Evolutionary conservation across 2,113 vertebrate species (phyloP), one percentile per base, ranked within the genome.

Genomic region (Halcyon malimbica): DNA sequence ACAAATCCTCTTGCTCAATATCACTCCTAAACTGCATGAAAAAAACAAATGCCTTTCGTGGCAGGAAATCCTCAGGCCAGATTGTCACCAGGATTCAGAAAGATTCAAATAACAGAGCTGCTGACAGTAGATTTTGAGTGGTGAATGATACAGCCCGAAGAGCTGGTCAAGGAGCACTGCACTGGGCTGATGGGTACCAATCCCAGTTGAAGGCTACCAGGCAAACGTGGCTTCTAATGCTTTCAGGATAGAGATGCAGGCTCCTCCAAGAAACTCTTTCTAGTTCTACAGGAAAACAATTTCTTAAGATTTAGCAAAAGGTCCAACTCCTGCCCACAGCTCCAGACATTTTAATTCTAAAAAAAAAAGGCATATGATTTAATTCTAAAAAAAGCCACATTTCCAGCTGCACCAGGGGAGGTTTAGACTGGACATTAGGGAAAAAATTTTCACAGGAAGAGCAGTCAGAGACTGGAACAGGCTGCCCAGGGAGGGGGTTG

Each of bases 1-100:
- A 92, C 75, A 96, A 94, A 90, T 83, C 87, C 89, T 91, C 78
- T 96, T 96, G 94, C 94, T 95, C 90, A 96, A 94, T 83, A 90
- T 63, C 42, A 74, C 71, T 89, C 88, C 68, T 71, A 87, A 88
- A 88, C 68, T 86, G 92, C 67, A 62, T 7, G 82, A 84, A 92
- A 50, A 56, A 89, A 95, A 93, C 94, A 93, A 95, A 81, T 87
- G 88, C 74, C 71, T 94, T 93, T 93, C 90, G 93, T 56, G 92
- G 93, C 91, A 93, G 96, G 95, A 97, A 96, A 92, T 96, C 93
- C 90, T 90, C 79, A 70, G 91, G 73, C 87, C 71, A 57, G 82
- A 90, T 95, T 93, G 95, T 94, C 93, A 90, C 90, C 90, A 82
- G 93, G 84, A 69, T 85, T 84, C 68, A 70, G 78, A 42, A 68